Conservation (phyloP, 1,140 invertebrate species). For the Aphelenchoides fujianensis region DNA sequence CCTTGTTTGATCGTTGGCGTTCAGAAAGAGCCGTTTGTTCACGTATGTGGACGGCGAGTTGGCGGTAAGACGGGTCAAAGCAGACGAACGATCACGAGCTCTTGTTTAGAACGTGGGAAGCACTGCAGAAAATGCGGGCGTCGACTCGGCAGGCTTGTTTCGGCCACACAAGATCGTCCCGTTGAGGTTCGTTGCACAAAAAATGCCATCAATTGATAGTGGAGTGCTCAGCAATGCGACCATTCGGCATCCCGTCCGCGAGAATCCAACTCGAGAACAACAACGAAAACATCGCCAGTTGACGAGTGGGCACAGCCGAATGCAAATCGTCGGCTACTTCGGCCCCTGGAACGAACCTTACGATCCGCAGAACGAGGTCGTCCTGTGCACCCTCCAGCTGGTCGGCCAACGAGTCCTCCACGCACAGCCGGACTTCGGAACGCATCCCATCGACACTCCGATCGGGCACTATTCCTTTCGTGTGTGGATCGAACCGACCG, state of each 20-base stretch:
- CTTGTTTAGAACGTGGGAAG: too few species aligned
- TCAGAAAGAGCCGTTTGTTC: neutral
- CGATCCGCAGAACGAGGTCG: constrained; percentile 9
- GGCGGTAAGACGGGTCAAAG: too few species aligned
- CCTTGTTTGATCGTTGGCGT: too few species aligned
- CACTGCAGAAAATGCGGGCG: neutral
- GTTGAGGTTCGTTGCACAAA: constrained; percentile 17
- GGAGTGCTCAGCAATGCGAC: constrained; percentile 3
- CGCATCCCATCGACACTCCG: constrained; percentile 14
- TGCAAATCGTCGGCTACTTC: constrained; percentile 31
- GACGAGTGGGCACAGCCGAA: neutral
- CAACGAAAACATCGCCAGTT: constrained; percentile 20
- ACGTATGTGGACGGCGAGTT: neutral
- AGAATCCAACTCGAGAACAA: constrained; percentile 26
- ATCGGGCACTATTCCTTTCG: neutral
- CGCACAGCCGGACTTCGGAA: constrained; percentile 22
- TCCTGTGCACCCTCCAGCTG: constrained; percentile 20
- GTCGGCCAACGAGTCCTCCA: constrained; percentile 22
- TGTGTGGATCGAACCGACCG: constrained; percentile 16
- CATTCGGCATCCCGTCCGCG: constrained; percentile 10
- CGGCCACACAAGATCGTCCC: constrained; percentile 23
- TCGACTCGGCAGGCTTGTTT: constrained; percentile 9
- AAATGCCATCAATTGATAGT: neutral
- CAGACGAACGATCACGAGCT: too few species aligned
- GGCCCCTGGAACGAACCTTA: constrained; percentile 23